Evolutionary conservation across 2,797 vertebrate species (phyloP).

Genomic region (Chrysocyon brachyurus): DNA sequence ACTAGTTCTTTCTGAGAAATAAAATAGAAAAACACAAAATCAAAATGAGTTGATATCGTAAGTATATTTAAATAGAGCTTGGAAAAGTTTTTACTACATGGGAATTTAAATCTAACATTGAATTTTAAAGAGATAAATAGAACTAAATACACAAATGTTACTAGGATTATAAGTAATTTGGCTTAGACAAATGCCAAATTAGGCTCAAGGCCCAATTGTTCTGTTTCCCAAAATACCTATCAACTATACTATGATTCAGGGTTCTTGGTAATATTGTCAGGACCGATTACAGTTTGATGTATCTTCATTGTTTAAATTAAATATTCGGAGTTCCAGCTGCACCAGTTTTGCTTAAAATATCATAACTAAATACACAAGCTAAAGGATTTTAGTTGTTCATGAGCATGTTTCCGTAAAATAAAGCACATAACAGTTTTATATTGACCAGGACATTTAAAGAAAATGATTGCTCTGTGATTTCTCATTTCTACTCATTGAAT

Average conservation of each 20-base stretch:
- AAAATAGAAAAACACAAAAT: neutral
- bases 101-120: conserved; percentile 58
- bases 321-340: conserved; percentile 87
- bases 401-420: neutral
- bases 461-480: conserved; percentile 66
- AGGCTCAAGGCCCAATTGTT: conserved; percentile 86
- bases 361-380: conserved; percentile 47
- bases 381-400: conserved; percentile 28
- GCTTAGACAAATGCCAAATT: conserved; percentile 84
- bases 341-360: conserved; percentile 73
- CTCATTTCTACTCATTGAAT: conserved; percentile 57
- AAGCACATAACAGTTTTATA: conserved; percentile 52
- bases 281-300: conserved; percentile 88
- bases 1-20: neutral
- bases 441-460: conserved; percentile 60
- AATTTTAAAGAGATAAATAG: conserved; percentile 60
- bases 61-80: conserved; percentile 47
- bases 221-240: conserved; percentile 86
- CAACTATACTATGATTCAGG: conserved; percentile 89
- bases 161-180: conserved; percentile 32
- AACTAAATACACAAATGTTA: conserved; percentile 32
- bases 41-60: neutral
- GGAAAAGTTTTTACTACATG: conserved; percentile 59
- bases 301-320: conserved; percentile 90
- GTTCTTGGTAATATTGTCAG: conserved; percentile 91